Evolutionary conservation across 2,888 invertebrate species (phyloP).

Genomic region (Dendrolimus houi): DNA sequence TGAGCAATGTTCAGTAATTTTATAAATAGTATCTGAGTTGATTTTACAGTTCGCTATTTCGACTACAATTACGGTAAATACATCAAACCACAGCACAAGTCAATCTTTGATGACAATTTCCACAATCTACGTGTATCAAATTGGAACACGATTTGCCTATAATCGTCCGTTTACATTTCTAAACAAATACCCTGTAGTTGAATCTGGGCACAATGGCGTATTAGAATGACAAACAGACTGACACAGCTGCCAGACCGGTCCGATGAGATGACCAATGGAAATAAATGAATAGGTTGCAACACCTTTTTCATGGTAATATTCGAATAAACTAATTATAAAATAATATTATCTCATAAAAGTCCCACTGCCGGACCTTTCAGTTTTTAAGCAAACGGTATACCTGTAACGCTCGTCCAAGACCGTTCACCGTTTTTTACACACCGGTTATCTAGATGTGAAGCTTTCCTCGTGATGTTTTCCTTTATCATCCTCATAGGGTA

Average conservation of each 20-base stretch:
- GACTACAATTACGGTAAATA: too few species aligned
- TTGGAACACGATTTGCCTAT: too few species aligned
- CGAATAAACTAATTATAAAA: background rate
- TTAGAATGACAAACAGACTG: slow-evolving; percentile 33
- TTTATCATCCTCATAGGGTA: too few species aligned
- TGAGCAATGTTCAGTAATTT: too few species aligned
- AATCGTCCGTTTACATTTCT: slow-evolving; percentile 18
- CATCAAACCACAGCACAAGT: too few species aligned
- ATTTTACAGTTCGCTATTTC: too few species aligned
- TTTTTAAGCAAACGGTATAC: background rate
- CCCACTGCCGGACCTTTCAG: background rate
- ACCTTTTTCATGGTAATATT: background rate
- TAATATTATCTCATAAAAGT: background rate
- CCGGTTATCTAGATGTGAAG: too few species aligned
- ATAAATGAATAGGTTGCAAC: background rate
- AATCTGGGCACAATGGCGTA: slow-evolving; percentile 26
- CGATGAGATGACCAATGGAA: background rate
- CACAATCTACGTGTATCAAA: too few species aligned
- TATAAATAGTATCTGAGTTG: too few species aligned
- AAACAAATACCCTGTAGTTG: slow-evolving; percentile 21
- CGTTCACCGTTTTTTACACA: too few species aligned
- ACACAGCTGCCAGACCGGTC: slow-evolving; percentile 61
- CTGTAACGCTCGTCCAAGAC: background rate
- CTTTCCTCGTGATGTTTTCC: too few species aligned
- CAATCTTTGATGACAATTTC: too few species aligned